phyloP scores from a whole-genome alignment of 2,888 invertebrate genomes.

The Agonopterix heracliana region DNA sequence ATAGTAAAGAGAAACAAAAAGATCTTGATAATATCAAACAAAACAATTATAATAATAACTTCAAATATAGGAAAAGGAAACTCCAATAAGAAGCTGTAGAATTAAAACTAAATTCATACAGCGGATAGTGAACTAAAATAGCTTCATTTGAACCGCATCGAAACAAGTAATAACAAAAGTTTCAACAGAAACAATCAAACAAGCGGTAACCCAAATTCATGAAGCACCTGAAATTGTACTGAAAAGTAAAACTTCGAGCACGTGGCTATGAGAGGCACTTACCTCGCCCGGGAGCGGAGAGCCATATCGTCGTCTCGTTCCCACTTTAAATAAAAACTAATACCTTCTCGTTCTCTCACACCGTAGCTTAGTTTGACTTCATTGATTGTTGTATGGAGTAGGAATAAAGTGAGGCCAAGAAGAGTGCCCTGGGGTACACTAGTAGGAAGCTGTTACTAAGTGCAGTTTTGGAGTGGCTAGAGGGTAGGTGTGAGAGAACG shows the following conservation, averaged over 20 bases:
- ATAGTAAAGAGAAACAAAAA: too few relatives aligned
- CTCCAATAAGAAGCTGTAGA: too few relatives aligned
- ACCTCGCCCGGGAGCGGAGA: conserved; percentile 62
- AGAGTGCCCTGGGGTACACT: conserved; percentile 31
- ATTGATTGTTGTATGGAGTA: neutral
- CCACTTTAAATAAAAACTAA: conserved; percentile 57
- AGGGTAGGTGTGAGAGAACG: conserved; percentile 63
- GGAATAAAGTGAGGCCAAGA: conserved; percentile 16
- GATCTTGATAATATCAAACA: too few relatives aligned
- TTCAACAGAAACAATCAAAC: conserved; percentile 22
- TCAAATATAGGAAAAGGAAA: too few relatives aligned
- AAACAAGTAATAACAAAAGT: neutral
- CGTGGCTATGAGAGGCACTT: conserved; percentile 68
- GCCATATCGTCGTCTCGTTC: conserved; percentile 68
- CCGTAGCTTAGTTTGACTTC: conserved; percentile 35
- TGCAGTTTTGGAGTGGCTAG: conserved; percentile 35
- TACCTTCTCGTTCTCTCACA: conserved; percentile 68
- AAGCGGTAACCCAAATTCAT: conserved; percentile 22
- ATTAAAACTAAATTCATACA: too few relatives aligned
- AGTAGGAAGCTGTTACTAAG: conserved; percentile 12
- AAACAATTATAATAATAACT: too few relatives aligned
- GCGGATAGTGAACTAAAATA: too few relatives aligned
- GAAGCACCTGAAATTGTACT: conserved; percentile 30
- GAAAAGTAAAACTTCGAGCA: conserved; percentile 54
- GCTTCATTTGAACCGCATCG: too few relatives aligned